A percentile compares a stretch with the other conserved stretches of the same genome.
phyloP scores from a whole-genome alignment of 64 coral and sea anemone species.

The Montipora sp. region DNA sequence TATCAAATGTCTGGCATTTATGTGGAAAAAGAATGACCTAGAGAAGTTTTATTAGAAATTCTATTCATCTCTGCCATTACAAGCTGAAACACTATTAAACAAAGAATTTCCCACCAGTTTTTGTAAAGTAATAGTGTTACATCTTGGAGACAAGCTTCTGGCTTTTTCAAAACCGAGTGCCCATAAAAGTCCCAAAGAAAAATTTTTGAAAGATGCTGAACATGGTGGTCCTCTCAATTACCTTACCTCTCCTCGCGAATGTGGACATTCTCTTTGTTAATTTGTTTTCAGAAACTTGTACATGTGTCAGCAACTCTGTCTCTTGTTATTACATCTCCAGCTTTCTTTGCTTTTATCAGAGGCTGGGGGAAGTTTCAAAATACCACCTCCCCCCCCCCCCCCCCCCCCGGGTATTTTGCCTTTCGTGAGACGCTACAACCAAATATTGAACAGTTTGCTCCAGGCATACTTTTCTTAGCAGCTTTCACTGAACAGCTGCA shows the following conservation, averaged over 20 bases:
- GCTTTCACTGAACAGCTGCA: too few species aligned
- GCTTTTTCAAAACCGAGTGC: constrained; percentile 5
- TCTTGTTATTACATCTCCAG: too few species aligned
- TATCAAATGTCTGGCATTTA: not conserved
- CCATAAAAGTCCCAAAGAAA: not conserved
- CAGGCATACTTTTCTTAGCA: too few species aligned
- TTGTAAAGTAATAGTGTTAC: not conserved
- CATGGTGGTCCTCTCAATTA: not conserved
- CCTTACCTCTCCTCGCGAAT: not conserved
- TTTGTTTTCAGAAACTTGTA: too few species aligned
- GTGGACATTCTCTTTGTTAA: too few species aligned
- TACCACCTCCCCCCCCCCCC: too few species aligned
- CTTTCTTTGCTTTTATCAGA: too few species aligned
- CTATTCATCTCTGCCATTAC: constrained; percentile 12
- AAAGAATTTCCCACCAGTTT: not conserved
- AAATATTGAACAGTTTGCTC: too few species aligned
- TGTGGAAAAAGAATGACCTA: not conserved
- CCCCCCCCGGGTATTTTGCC: too few species aligned
- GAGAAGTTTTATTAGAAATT: not conserved
- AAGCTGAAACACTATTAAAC: constrained; percentile 12
- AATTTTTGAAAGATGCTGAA: not conserved
- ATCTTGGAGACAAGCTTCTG: constrained; percentile 5
- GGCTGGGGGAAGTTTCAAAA: too few species aligned
- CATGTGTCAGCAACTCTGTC: too few species aligned
- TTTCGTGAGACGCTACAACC: too few species aligned